Evolutionary conservation across 2,113 vertebrate species (phyloP).

Genomic region (Dipodomys stephensi): DNA sequence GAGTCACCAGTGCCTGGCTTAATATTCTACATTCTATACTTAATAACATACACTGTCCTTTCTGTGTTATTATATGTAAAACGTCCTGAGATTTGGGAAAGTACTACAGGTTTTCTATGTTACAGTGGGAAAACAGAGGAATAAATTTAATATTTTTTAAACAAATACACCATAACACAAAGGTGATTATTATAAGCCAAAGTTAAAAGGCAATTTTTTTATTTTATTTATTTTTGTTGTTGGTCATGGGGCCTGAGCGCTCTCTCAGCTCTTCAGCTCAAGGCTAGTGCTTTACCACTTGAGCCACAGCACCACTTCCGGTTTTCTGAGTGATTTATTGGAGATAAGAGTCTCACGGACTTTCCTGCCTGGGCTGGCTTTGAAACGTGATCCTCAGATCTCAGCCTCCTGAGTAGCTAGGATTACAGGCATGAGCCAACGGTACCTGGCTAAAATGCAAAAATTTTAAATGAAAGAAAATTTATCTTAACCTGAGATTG

Average conservation of each 20-base stretch:
- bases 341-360: no score
- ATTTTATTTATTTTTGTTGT: no score
- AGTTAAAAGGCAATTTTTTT: not conserved
- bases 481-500: not conserved
- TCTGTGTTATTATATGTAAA: not conserved
- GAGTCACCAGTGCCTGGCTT: not conserved
- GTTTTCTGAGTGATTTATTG: no score
- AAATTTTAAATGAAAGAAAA: constrained; percentile 41
- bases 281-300: no score
- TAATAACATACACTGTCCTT: not conserved
- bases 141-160: not conserved
- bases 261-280: no score
- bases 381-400: no score
- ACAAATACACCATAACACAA: not conserved
- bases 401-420: no score
- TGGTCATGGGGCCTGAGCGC: no score
- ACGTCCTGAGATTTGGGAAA: not conserved
- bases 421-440: no score
- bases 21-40: not conserved
- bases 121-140: not conserved
- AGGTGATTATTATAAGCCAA: not conserved
- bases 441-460: not conserved
- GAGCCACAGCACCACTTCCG: no score
- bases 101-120: not conserved
- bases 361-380: no score